These are phyloP conservation scores for Euplagia quadripunctaria DNA, from an alignment of 2,888 invertebrate genomes.

Conservation along the genomic window DNA sequence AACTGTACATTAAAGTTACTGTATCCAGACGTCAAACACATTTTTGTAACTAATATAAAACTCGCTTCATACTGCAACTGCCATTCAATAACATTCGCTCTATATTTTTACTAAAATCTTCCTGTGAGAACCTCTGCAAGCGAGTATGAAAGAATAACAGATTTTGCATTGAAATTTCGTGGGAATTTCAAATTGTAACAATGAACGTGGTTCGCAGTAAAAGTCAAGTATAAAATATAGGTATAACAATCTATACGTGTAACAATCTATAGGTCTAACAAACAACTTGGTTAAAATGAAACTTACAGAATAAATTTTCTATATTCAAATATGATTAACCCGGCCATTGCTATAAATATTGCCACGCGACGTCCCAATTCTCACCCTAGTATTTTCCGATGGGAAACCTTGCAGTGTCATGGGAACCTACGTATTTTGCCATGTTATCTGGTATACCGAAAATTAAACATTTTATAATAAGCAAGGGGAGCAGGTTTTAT, in stretches of 20 bases:
- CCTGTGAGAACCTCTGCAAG: constrained; percentile 20
- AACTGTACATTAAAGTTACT: neutral
- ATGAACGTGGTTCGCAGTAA: neutral
- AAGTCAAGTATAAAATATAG: neutral
- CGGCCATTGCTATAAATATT: neutral
- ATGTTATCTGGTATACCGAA: neutral
- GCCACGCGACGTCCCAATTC: constrained; percentile 39
- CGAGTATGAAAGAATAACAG: constrained; percentile 29
- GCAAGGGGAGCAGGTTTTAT: neutral
- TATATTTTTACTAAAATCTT: constrained; percentile 20
- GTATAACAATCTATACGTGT: neutral
- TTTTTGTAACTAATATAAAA: constrained; percentile 8
- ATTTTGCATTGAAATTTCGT: constrained; percentile 16
- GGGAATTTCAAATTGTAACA: constrained; percentile 8
- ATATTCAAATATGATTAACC: neutral
- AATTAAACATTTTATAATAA: neutral
- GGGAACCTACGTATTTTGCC: constrained; percentile 27
- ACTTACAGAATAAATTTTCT: neutral
- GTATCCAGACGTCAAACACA: neutral
- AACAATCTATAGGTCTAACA: neutral
- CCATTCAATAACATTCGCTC: neutral
- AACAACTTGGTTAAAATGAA: neutral
- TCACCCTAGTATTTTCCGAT: constrained; percentile 41
- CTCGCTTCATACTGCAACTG: constrained; percentile 10
- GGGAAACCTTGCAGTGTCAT: constrained; percentile 30